These are phyloP conservation scores for Dipus sagitta DNA, from an alignment of 2,797 vertebrate genomes.

Conservation along the genomic window DNA sequence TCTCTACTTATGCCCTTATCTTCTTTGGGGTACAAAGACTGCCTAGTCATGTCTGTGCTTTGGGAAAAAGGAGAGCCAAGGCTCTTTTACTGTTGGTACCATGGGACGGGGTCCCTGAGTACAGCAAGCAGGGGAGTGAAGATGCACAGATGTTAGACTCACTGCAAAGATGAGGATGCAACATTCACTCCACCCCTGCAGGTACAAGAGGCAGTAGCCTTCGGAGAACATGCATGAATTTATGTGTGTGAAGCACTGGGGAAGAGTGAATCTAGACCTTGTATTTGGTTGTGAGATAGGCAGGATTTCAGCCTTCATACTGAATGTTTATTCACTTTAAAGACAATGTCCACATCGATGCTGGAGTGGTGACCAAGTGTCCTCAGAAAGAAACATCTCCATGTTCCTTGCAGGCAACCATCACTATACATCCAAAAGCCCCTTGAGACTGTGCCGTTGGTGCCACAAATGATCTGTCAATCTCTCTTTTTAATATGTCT, in stretches of 20 bases:
- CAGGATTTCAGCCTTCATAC: rapidly evolving
- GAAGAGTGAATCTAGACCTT: background rate
- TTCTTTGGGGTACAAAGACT: background rate
- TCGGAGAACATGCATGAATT: background rate
- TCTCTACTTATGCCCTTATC: background rate
- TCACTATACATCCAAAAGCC: background rate
- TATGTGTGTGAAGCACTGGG: background rate
- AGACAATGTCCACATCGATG: background rate
- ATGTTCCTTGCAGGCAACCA: background rate
- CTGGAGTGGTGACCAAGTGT: background rate
- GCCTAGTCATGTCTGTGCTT: background rate
- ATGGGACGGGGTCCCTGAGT: background rate
- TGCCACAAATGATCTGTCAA: constrained; percentile 72
- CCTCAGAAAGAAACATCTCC: background rate
- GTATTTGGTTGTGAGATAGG: too few relatives aligned
- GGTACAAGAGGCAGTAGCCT: background rate
- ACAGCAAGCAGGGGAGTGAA: background rate
- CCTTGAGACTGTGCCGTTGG: background rate
- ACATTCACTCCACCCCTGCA: rapidly evolving
- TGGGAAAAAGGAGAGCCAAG: background rate
- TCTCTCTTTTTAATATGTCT: constrained; percentile 75
- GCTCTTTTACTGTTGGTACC: background rate
- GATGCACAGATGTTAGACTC: background rate
- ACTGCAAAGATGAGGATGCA: background rate
- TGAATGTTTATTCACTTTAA: background rate